Base-by-base conservation (phyloP, 2,888 invertebrate species). In the Euzophera pinguis region DNA sequence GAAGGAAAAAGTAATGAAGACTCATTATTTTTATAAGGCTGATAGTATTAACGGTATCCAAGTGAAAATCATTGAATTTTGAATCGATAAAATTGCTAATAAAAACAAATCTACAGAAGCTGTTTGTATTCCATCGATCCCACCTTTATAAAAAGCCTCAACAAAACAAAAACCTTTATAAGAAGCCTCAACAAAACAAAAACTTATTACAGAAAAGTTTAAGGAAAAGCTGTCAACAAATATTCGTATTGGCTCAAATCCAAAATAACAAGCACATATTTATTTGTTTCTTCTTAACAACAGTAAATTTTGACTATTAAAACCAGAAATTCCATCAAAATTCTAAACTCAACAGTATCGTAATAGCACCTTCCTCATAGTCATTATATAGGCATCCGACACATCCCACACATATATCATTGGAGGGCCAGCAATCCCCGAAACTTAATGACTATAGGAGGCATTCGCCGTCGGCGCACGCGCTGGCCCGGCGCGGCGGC, bases 361-460 rank as follows among this genome's bases (percentile, higher is more conserved):
- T 69, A 69, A 67, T 67, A 55, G 60, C 59, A 59, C 62, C 65
- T 63, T 63, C 61, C 61, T 55, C 67, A 63, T 61, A 68, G 78
- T 81, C 77, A 87, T 87, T 86, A 86, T 66, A 72, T 73, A 75
- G 78, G 82, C 81, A 81, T 83, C 78, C 80, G 82, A 84, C 80
- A 75, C 75, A 74, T 77, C 78, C 78, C 73, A 69, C 66, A 69
- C 77, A 82, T 85, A 80, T 78, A 84, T 84, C 82, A 84, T 81
- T 74, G 72, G 67, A 71, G 70, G 73, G 73, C 74, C 73, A 75
- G 73, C 78, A 72, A 79, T 74, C 73, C 74, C 80, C 80, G 71
- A 85, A 84, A 85, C 74, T 84, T 87, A 87, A 88, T 86, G 86
- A 84, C 77, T 78, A 74, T 79, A 72, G 77, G 81, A 83, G 84